These are phyloP conservation scores for Nasua narica DNA, from an alignment of 2,797 vertebrate species.

Conservation along the genomic window DNA sequence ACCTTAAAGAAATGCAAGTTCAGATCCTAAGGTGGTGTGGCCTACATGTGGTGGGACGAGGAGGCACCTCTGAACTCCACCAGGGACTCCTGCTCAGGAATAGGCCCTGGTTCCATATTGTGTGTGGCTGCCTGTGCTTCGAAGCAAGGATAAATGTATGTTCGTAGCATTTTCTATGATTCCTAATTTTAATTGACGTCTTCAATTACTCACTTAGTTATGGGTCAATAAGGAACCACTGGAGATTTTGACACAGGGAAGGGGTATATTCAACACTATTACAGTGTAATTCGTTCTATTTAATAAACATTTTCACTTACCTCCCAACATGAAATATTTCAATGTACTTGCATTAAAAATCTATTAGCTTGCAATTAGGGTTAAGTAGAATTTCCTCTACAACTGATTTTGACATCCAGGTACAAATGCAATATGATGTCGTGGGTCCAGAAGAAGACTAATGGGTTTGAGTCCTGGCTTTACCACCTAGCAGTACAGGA, in stretches of 20 bases:
- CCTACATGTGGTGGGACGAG: not conserved
- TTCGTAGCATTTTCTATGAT: not conserved
- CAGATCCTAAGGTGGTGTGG: not conserved
- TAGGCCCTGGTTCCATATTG: not conserved
- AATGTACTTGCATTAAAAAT: not conserved
- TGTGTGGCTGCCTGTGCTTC: not conserved
- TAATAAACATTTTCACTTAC: not conserved
- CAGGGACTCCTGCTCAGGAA: not conserved
- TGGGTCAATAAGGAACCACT: not conserved
- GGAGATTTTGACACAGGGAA: not conserved
- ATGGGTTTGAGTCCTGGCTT: not conserved
- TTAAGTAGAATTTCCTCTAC: not conserved
- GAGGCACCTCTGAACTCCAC: not conserved
- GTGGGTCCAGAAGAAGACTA: not conserved
- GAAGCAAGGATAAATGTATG: not conserved
- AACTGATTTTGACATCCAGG: not conserved
- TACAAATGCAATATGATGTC: not conserved
- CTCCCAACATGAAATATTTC: not conserved
- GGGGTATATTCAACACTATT: not conserved
- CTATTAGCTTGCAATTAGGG: not conserved
- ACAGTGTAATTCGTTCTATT: not conserved
- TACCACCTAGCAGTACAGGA: too few species aligned
- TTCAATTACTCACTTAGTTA: not conserved
- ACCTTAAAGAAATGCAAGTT: not conserved
- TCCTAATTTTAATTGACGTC: not conserved